A percentile compares a stretch with the other conserved stretches of the same genome.
Evolutionary conservation across 2,113 vertebrate species (phyloP).

Genomic region (Nerophis ophidion): DNA sequence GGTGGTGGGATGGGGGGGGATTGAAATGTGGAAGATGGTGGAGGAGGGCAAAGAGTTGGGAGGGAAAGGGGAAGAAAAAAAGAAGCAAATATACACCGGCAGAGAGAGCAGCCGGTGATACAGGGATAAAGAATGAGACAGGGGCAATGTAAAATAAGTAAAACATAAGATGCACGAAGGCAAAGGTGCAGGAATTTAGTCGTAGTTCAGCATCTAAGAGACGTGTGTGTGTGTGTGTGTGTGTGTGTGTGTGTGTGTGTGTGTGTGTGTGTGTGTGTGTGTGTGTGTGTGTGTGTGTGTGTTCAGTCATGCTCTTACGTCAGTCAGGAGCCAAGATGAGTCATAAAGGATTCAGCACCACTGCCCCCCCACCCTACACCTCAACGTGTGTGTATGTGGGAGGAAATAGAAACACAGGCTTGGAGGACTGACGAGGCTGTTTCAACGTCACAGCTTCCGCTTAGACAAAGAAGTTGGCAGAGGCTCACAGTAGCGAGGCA

Average conservation of each 20-base stretch:
- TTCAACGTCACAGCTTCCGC: conserved; percentile 55
- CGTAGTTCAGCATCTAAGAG: conserved; percentile 26
- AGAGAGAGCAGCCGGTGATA: conserved; percentile 25
- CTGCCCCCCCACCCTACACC: conserved; percentile 7
- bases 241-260: too few relatives aligned
- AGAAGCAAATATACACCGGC: conserved; percentile 33
- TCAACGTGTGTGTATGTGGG: conserved; percentile 15
- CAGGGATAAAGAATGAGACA: conserved; percentile 15
- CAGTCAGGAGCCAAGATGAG: conserved; percentile 61
- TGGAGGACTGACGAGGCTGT: conserved; percentile 30
- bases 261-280: conserved; percentile 12
- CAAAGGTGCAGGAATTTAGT: not conserved
- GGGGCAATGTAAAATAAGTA: not conserved
- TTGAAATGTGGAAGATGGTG: conserved; percentile 6
- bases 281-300: conserved; percentile 1
- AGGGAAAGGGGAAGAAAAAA: conserved; percentile 26
- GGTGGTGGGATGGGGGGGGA: conserved; percentile 19
- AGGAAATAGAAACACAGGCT: conserved; percentile 36
- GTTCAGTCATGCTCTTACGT: conserved; percentile 58
- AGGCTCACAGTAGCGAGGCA: conserved; percentile 19
- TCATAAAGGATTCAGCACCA: conserved; percentile 57
- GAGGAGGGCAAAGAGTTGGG: conserved; percentile 16
- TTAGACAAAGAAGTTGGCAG: conserved; percentile 48
- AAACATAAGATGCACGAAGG: conserved; percentile 10
- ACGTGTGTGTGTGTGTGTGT: too few relatives aligned